Evolutionary conservation across 1,140 invertebrate species (phyloP).

Genomic region (Cheumatopsyche charites): DNA sequence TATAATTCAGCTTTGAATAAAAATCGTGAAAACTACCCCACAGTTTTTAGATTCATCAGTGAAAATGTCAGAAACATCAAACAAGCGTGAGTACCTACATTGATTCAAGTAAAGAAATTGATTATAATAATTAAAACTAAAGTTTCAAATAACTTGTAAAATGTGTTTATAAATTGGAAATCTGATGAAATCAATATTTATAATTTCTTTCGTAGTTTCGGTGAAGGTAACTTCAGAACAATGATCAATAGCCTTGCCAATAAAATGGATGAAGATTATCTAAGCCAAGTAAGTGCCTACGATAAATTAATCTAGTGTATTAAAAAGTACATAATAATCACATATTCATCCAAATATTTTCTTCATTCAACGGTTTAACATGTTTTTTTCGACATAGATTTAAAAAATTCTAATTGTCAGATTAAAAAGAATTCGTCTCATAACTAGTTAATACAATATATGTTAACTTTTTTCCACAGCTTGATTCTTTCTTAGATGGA

Average conservation of each 20-base stretch:
- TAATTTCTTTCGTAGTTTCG: constrained; percentile 11
- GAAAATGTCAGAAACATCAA: constrained; percentile 51
- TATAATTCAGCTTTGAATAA: constrained; percentile 37
- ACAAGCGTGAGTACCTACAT: constrained; percentile 56
- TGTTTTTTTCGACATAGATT: neutral
- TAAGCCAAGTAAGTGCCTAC: no score
- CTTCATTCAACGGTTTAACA: no score
- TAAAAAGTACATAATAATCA: no score
- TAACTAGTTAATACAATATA: no score
- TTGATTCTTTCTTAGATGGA: neutral
- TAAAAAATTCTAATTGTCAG: neutral
- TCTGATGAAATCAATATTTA: no score
- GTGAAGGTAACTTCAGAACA: neutral
- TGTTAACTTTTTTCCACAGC: neutral
- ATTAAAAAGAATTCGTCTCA: no score
- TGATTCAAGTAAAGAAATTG: neutral
- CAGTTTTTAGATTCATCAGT: constrained; percentile 52
- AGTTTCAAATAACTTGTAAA: no score
- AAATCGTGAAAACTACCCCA: constrained; percentile 28
- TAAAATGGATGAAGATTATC: neutral
- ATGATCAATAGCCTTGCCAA: constrained; percentile 10
- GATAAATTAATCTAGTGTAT: no score
- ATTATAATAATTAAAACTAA: no score
- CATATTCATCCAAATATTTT: no score
- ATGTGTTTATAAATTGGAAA: no score